Evolutionary conservation across 2,797 vertebrate genomes (phyloP).

Genomic region (Hyperoplus immaculatus): DNA sequence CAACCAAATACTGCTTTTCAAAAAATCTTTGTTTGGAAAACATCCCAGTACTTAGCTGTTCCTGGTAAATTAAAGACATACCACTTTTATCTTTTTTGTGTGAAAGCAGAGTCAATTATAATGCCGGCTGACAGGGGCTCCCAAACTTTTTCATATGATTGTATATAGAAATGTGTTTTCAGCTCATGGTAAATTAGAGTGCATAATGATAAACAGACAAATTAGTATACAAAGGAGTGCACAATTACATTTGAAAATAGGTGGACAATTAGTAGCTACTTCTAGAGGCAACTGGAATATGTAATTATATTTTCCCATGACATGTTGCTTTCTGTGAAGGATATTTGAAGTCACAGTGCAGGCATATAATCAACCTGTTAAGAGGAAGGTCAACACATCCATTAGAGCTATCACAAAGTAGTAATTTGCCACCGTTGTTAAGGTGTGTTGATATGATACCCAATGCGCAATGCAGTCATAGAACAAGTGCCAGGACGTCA

Average conservation of each 20-base stretch:
- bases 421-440: slow-evolving; percentile 14
- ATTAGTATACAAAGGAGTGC: slow-evolving; percentile 2
- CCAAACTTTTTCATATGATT: too few species aligned
- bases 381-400: slow-evolving; percentile 18
- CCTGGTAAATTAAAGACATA: too few species aligned
- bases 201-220: slow-evolving; percentile 5
- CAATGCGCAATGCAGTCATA: slow-evolving; percentile 10
- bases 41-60: too few species aligned
- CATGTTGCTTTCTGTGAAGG: slow-evolving; percentile 7
- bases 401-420: slow-evolving; percentile 42
- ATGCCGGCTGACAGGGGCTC: too few species aligned
- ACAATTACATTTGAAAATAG: slow-evolving; percentile 5
- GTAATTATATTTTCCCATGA: slow-evolving; percentile 11
- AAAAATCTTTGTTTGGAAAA: too few species aligned
- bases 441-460: slow-evolving; percentile 32
- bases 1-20: too few species aligned
- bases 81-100: too few species aligned
- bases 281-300: not conserved
- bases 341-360: slow-evolving; percentile 1
- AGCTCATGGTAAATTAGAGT: not conserved
- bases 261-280: not conserved
- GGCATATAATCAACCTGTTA: slow-evolving; percentile 32
- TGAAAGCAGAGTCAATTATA: too few species aligned
- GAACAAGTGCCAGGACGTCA: not conserved
- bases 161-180: not conserved